These are phyloP conservation scores for Pseudochromis fuscus DNA, from an alignment of 2,797 vertebrate genomes.

Conservation along the genomic window DNA sequence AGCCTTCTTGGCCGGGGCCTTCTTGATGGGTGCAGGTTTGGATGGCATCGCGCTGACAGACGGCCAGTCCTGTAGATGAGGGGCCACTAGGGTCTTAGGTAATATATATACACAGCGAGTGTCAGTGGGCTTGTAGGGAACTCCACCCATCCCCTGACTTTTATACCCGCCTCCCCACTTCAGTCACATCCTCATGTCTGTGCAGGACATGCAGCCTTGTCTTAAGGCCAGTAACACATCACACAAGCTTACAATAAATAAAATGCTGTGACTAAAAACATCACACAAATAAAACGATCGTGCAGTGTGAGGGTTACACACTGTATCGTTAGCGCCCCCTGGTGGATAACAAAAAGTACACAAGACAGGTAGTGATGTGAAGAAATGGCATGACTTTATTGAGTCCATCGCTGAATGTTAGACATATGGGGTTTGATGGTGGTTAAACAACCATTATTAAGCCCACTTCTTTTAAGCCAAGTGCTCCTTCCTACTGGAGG, in stretches of 20 bases:
- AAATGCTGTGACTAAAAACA: neutral
- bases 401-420: slow-evolving; percentile 80
- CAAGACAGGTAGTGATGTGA: slow-evolving; percentile 50
- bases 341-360: slow-evolving; percentile 12
- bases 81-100: slow-evolving; percentile 15
- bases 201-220: neutral
- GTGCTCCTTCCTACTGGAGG: slow-evolving; percentile 71
- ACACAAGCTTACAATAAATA: neutral
- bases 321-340: slow-evolving; percentile 10
- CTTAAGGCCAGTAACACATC: neutral
- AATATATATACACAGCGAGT: slow-evolving; percentile 73
- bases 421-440: slow-evolving; percentile 79
- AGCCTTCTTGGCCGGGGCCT: slow-evolving; percentile 78
- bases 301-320: neutral
- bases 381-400: slow-evolving; percentile 86
- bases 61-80: slow-evolving; percentile 50
- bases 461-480: slow-evolving; percentile 67
- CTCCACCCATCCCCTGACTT: slow-evolving; percentile 77
- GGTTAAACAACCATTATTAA: slow-evolving; percentile 69
- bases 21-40: slow-evolving; percentile 86
- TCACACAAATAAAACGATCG: neutral
- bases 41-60: slow-evolving; percentile 81
- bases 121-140: slow-evolving; percentile 35
- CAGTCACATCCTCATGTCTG: slow-evolving; percentile 30
- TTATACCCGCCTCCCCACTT: slow-evolving; percentile 14